phyloP scores from a whole-genome alignment of 2,113 vertebrate genomes.

The Erinaceus europaeus region DNA sequence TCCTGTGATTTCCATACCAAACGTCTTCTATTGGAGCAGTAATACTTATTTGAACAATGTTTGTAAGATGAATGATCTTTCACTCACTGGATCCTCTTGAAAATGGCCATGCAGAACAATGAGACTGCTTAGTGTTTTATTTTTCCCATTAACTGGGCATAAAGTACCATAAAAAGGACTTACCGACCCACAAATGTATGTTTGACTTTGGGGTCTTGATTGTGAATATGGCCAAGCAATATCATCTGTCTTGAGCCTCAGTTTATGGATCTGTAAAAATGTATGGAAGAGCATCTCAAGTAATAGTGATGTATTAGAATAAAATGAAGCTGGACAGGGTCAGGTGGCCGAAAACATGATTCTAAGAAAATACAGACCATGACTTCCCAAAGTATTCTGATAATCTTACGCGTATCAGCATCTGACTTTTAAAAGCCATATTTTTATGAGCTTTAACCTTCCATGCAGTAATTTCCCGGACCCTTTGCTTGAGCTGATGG shows the following conservation, averaged over 20 bases:
- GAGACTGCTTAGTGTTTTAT: not conserved
- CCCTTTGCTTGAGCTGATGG: not conserved
- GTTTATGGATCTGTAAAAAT: not conserved
- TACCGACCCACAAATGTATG: not conserved
- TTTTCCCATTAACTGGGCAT: not conserved
- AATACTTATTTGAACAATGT: not conserved
- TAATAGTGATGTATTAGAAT: not conserved
- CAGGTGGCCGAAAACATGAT: not conserved
- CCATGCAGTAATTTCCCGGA: not conserved
- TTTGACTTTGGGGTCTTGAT: not conserved
- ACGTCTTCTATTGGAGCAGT: not conserved
- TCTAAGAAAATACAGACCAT: not conserved
- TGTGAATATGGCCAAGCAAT: not conserved
- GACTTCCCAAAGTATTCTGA: not conserved
- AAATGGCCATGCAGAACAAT: not conserved
- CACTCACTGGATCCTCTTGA: not conserved
- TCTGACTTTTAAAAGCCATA: not conserved
- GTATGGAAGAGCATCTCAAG: not conserved
- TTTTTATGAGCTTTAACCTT: not conserved
- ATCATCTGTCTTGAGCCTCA: not conserved
- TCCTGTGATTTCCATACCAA: not conserved
- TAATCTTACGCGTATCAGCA: not conserved
- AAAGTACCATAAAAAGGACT: not conserved
- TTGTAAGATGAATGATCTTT: not conserved
- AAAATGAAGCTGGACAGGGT: not conserved